A percentile compares a stretch with the other conserved stretches of the same genome.
phyloP scores from a whole-genome alignment of 2,113 vertebrate species.

The Euleptes europaea region DNA sequence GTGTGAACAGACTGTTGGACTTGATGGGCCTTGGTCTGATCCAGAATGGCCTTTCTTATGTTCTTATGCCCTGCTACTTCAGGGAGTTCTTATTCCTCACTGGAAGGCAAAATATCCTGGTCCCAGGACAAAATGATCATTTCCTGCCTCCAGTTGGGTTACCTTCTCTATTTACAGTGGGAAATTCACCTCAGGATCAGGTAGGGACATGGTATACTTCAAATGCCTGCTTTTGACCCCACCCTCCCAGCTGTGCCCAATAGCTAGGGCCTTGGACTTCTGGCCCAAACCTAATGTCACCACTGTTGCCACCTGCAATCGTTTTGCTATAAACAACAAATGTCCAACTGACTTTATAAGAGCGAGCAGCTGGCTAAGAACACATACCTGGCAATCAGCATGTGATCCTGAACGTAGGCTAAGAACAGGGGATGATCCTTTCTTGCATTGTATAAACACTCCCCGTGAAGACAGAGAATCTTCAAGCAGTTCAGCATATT shows the following conservation, averaged over 20 bases:
- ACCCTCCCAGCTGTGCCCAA: not conserved
- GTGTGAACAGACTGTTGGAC: too few species aligned
- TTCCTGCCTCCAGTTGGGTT: not conserved
- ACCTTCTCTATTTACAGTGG: too few species aligned
- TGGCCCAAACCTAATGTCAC: too few species aligned
- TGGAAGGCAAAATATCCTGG: not conserved
- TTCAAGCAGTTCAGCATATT: conserved; percentile 98
- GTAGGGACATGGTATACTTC: too few species aligned
- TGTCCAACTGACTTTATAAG: not conserved
- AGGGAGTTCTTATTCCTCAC: not conserved
- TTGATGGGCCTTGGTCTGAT: too few species aligned
- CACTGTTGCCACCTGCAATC: not conserved
- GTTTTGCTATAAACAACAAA: not conserved
- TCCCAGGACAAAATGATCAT: not conserved
- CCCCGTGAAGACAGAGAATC: conserved; percentile 94
- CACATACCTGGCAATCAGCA: conserved; percentile 92
- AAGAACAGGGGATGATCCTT: conserved; percentile 96
- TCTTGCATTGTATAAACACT: conserved; percentile 90
- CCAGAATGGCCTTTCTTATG: too few species aligned
- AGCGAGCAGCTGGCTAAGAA: not conserved
- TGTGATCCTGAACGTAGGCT: conserved; percentile 93
- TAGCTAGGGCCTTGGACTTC: too few species aligned
- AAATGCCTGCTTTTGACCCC: too few species aligned
- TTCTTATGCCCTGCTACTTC: not conserved
- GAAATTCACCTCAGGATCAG: too few species aligned